phyloP scores from a whole-genome alignment of 2,888 invertebrate species.

The Andrena bucephala region DNA sequence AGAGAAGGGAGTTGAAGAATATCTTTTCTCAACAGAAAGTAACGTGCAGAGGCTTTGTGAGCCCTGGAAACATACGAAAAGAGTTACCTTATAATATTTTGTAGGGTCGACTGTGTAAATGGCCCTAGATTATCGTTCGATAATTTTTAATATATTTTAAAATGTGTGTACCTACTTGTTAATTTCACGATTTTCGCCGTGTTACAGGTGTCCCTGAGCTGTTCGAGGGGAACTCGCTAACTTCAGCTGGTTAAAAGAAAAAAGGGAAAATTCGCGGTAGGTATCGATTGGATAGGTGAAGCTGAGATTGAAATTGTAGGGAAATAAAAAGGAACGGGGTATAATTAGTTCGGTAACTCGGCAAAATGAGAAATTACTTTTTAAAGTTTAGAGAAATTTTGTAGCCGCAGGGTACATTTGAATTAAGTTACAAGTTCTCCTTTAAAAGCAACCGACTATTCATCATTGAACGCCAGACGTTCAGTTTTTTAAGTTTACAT shows the following conservation, averaged over 20 bases:
- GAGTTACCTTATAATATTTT: neutral
- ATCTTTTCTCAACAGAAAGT: too few relatives aligned
- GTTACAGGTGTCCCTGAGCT: neutral
- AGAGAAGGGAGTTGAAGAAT: too few relatives aligned
- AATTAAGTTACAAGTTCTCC: slow-evolving; percentile 2
- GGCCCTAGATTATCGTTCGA: neutral
- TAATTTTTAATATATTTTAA: neutral
- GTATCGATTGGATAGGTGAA: slow-evolving; percentile 1
- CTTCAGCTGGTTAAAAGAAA: neutral
- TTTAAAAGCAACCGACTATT: neutral
- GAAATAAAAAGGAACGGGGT: neutral
- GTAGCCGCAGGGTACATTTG: neutral
- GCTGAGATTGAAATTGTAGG: slow-evolving; percentile 24
- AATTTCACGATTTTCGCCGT: neutral
- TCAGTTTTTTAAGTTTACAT: neutral
- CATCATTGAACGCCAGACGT: neutral
- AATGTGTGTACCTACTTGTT: neutral
- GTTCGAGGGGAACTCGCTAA: neutral
- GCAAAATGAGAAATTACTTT: slow-evolving; percentile 27
- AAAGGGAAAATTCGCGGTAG: slow-evolving; percentile 9
- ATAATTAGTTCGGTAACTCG: neutral
- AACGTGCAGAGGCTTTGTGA: too few relatives aligned
- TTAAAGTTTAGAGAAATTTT: slow-evolving; percentile 24
- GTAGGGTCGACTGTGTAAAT: neutral
- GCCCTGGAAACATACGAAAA: neutral